Evolutionary conservation across 2,888 invertebrate genomes (phyloP), one percentile per base, ranked within the genome.

Genomic region (Podotricha telesiphe): DNA sequence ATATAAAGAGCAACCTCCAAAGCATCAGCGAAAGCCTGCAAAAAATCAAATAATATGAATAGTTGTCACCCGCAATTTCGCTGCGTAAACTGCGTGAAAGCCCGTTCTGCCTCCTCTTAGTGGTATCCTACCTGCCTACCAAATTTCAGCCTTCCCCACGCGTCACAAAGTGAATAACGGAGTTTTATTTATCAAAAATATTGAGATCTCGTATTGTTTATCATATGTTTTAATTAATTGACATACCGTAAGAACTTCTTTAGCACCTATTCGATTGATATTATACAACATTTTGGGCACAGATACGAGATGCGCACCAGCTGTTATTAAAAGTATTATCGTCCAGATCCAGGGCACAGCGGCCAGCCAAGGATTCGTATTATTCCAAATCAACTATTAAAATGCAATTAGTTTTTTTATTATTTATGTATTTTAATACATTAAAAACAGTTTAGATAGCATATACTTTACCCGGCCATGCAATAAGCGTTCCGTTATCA

Each of bases 331-430:
- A 58, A 91, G 72, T 53, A 86, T 48, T 15, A 72, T 11, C 6
- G 78, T 72, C 91, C 91, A 92, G 51, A 84, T 22, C 79, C 85
- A 85, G 1, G 92, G 91, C 47, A 91, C 70, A 1, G 79, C 65
- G 55, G 84, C 67, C 56, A 89, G 75, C 85, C 88, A 88, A 10
- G 78, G 68, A n/a, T 79, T 73, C 63, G 82, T 77, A 65, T 89
- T 92, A 75, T 91, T 92, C 89, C 88, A 92, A 45, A 89, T 78
- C 68, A 71, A 74, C 92, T 92, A 72, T 72, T 84, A 84, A 48
- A 28, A 48, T 34, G 0, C 17, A 62, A 48, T 19, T 48, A 8
- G 10, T 19, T 15, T 17, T 48, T 13, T 1, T 3, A 22, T 62
- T 19, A 61, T 42, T 42, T 11, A 1, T 3, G 13, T 13, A 8